Evolutionary conservation across 1,140 invertebrate genomes (phyloP), one percentile per base, ranked within the genome.

Genomic region (Cecropterus lyciades): DNA sequence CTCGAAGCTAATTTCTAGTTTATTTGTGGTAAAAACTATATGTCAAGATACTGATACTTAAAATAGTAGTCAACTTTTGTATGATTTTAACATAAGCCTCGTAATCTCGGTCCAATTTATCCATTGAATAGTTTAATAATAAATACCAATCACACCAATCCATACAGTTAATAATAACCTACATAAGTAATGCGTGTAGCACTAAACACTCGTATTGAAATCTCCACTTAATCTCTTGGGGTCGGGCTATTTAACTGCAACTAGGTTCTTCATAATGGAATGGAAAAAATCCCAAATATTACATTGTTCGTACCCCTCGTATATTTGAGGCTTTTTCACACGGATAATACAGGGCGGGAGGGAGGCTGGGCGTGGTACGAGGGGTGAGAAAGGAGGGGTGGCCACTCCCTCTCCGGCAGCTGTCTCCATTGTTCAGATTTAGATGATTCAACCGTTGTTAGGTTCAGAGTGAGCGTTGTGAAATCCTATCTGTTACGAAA

Each of bases 221-320:
- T 79, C 83, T 76, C 77, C 72, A 77, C 74, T 82, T 84, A 88
- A 90, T 88, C 83, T 80, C 56, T 71, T 69, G 68, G 78, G 80
- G 84, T 72, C 69, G 79, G 70, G 79, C 79, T 82, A 86, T 89
- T 88, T 85, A 87, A 85, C 75, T 78, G 53, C 68, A 81, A 83
- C 71, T 85, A 84, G 65, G 60, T 65, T 70, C 74, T 67, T 52
- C 75, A 86, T 80, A 82, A 80, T 80, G 65, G 70, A 70, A 79
- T 55, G 73, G 70, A 76, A 83, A 82, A 84, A 85, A 84, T 82
- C 78, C 75, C 82, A 81, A 83, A 87, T 82, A 81, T 77, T 66
- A 75, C 74, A 82, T 84, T 85, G 80, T 85, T 75, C 65, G 27
- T 52, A 52, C 75, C 73, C 84, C 84, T 85, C 80, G 79, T 62